A percentile compares a stretch with the other conserved stretches of the same genome.
These are phyloP conservation scores for Alosa alosa DNA, from an alignment of 2,113 vertebrate genomes.

Conservation along the genomic window DNA sequence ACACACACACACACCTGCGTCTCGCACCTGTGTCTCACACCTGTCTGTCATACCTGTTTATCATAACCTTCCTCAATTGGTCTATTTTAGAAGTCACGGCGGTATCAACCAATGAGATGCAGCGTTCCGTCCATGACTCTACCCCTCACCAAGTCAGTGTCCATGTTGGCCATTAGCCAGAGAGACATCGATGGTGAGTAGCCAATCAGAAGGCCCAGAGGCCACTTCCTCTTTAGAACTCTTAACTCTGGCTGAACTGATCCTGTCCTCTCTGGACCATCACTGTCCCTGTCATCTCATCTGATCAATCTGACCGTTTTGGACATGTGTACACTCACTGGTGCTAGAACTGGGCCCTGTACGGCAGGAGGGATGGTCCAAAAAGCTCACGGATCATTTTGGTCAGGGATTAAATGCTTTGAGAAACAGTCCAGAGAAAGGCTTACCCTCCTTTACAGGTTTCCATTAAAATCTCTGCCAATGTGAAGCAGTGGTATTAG, in stretches of 20 bases:
- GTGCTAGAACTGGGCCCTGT: not conserved
- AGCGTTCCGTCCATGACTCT: conserved; percentile 76
- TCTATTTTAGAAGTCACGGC: conserved; percentile 60
- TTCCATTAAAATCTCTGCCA: too few relatives aligned
- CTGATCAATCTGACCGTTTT: not conserved
- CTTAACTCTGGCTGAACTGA: not conserved
- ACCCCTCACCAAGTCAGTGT: conserved; percentile 90
- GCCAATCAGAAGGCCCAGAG: not conserved
- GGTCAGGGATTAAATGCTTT: not conserved
- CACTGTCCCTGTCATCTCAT: not conserved
- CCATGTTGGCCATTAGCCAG: conserved; percentile 88
- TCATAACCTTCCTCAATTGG: conserved; percentile 39
- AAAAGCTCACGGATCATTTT: not conserved
- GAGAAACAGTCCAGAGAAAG: not conserved
- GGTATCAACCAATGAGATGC: conserved; percentile 63
- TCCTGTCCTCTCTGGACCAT: not conserved
- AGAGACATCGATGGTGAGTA: conserved; percentile 86
- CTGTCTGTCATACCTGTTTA: not conserved
- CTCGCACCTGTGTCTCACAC: not conserved
- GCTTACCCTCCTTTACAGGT: not conserved
- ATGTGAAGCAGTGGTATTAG: too few relatives aligned
- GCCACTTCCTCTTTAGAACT: not conserved
- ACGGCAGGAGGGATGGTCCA: not conserved
- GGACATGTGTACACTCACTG: not conserved
- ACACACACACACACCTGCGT: not conserved